Base-by-base conservation (phyloP, 2,888 invertebrate genomes). In the Hemistola chrysoprasaria region DNA sequence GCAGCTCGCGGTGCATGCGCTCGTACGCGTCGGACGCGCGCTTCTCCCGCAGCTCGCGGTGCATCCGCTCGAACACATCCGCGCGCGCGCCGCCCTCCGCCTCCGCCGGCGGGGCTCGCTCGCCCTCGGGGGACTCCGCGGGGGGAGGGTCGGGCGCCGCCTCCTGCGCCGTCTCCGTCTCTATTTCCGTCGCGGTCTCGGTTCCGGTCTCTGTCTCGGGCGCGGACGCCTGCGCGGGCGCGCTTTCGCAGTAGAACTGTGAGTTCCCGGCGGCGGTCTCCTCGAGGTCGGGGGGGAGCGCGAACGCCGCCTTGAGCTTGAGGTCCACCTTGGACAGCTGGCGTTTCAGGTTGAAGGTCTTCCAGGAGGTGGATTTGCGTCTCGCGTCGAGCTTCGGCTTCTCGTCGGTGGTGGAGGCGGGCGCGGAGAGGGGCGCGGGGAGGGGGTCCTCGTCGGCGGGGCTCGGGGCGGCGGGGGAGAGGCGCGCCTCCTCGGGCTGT, bases 271-370 rank as follows among this genome's bases (percentile, higher is more conserved):
- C 63, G 37, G 63, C 64, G 6, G 38, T 53, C 45, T 81, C 83
- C 21, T 79, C 78, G 24, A 67, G 54, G 47, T 68, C 90, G 49
- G 84, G 70, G 29, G 89, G 78, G 8, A 71, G 78, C 20, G 79
- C 68, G 78, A 92, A 92, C 29, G 92, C 92, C 62, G 92, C 93
- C 72, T 93, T 93, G 47, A 93, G 82, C 75, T 93, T 94, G 62
- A 93, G 86, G 71, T 95, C 94, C 56, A 95, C 95, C 80, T 92
- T 94, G 49, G 94, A 95, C 59, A 95, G 90, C 80, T 95, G 95
- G 59, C 95, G 92, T 78, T 95, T 95, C 45, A 95, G 88, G 76
- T 93, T 94, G 86, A 95, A 95, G 46, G 92, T 92, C 78, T 94
- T 95, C 94, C 95, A 95, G 41, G 91, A 78, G 53, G 92, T 91